A percentile compares a stretch with the other conserved stretches of the same genome.
phyloP scores from a whole-genome alignment of 2,888 invertebrate genomes.

The Tetropium fuscum region DNA sequence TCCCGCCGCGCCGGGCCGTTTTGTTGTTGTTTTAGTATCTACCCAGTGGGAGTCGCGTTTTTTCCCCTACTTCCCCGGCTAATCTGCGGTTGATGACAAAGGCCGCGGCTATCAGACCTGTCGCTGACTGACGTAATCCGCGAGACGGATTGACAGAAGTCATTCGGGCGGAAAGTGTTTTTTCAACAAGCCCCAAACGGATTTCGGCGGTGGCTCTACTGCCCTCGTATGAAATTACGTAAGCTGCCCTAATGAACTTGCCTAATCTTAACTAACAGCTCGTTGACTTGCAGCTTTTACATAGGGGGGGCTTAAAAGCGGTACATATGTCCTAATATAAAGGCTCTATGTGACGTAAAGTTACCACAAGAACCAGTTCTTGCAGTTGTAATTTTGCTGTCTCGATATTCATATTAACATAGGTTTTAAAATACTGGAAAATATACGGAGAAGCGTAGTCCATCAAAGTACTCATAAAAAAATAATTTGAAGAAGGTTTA shows the following conservation, averaged over 20 bases:
- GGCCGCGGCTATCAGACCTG: slow-evolving; percentile 50
- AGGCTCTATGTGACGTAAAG: no score
- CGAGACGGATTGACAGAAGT: slow-evolving; percentile 55
- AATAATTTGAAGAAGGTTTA: no score
- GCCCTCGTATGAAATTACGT: neutral
- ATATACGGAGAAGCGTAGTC: no score
- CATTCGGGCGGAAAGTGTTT: slow-evolving; percentile 52
- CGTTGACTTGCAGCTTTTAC: no score
- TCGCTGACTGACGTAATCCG: slow-evolving; percentile 52
- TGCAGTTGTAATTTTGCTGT: no score
- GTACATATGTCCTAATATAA: no score
- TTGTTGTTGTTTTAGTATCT: slow-evolving; percentile 43
- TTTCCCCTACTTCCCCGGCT: slow-evolving; percentile 40
- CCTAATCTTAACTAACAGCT: neutral
- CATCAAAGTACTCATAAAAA: no score
- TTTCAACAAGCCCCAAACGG: slow-evolving; percentile 29
- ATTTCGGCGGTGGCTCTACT: neutral
- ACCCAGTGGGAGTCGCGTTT: slow-evolving; percentile 44
- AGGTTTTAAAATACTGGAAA: no score
- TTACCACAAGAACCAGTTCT: no score
- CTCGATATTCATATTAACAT: no score
- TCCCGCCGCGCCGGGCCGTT: slow-evolving; percentile 51
- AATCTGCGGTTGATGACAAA: slow-evolving; percentile 55
- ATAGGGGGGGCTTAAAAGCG: no score
- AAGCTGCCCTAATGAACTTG: neutral